Base-by-base conservation (phyloP, 2,113 vertebrate species). In the Cephalopholis sonnerati region DNA sequence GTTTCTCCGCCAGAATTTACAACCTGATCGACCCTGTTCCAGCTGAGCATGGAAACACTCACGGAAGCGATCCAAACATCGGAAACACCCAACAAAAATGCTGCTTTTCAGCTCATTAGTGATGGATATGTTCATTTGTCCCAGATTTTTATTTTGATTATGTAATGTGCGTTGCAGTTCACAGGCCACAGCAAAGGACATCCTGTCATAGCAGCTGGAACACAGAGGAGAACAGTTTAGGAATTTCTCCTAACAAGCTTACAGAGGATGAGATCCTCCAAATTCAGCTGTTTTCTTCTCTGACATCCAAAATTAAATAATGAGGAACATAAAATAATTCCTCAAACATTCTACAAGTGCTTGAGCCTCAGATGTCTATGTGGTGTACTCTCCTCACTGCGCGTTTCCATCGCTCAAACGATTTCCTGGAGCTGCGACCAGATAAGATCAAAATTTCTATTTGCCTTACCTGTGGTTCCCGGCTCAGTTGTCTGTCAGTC, bases 381-480 rank as follows among this genome's bases (percentile, higher is more conserved):
- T 7, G 10, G 12, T 77, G 32, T 5, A 6, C 25, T 61, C 18
- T 62, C 2, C 24, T 29, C 41, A 2, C 11, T 2, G 0, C 13
- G 22, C 11, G 9, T 76, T 58, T 58, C 0, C 0, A 17, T 6
- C 12, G 0, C 7, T 76, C 27, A 32, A 22, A 22, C 24, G 0
- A n/a, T 24, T 63, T 68, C 46, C 54, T 74, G 53, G 25, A 77
- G 65, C 10, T 4, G 50, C 9, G 69, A 55, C 18, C 44, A 66
- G 10, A 71, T 9, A 10, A 29, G 27, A 50, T 41, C 7, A 46
- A 41, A 71, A 25, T 20, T 2, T 65, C 1, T 1, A 1, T 44
- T 79, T 1, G 0, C 18, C 91, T 89, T 90, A 89, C 88, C 87
- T 81, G 82, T 27, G 24, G 22, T 32, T 92, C 8, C 59, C 2